Percentiles rank a stretch among this genome's conserved stretches.
Evolutionary conservation across 2,797 vertebrate species (phyloP).

Genomic region (Anguilla megastoma): DNA sequence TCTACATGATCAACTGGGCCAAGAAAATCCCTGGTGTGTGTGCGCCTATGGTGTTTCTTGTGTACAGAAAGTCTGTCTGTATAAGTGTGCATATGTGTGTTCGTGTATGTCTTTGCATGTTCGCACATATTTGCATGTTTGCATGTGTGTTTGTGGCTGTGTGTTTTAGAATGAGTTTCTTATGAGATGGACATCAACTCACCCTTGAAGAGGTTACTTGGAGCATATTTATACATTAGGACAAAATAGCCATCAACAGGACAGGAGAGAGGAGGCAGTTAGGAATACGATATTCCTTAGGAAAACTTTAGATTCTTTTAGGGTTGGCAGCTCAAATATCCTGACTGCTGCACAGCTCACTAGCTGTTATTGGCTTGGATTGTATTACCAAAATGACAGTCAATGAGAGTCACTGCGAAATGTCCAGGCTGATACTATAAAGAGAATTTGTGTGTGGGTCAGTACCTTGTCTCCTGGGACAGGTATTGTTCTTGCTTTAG

Average conservation of each 20-base stretch:
- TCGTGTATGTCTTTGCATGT: conserved; percentile 2
- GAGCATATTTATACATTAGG: neutral
- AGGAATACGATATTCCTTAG: neutral
- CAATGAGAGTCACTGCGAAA: neutral
- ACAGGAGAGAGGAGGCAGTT: neutral
- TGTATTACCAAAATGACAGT: neutral
- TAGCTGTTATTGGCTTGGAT: neutral
- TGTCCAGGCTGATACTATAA: neutral
- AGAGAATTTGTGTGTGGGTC: neutral
- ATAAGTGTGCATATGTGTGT: neutral
- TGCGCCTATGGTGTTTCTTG: neutral
- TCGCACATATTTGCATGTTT: neutral
- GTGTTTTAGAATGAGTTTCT: neutral
- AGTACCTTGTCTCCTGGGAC: neutral
- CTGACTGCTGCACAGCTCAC: neutral
- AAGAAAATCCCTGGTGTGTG: conserved; percentile 93
- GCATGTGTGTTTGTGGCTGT: neutral
- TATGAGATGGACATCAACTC: neutral
- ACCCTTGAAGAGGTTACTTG: neutral
- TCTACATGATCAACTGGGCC: conserved; percentile 98
- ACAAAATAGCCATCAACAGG: neutral
- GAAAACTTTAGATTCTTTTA: neutral
- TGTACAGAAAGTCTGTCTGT: neutral
- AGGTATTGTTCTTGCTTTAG: neutral
- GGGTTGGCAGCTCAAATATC: neutral